Conservation (phyloP, 92 coral and sea anemone species). For the Diadumene lineata region DNA sequence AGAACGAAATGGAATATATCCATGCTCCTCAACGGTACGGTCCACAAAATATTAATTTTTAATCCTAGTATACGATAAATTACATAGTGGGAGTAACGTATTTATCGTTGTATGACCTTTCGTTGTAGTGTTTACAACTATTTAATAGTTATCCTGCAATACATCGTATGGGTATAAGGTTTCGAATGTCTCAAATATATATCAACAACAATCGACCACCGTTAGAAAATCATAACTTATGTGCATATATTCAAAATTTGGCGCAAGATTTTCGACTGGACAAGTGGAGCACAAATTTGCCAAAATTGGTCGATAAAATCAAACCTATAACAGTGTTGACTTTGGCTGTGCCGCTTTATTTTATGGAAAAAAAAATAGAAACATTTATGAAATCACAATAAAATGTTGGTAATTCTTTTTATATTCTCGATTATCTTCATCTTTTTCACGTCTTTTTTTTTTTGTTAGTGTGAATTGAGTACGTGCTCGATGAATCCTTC, state of each 20-base stretch:
- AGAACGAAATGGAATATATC: constrained; percentile 55
- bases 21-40: constrained; percentile 86
- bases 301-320: neutral
- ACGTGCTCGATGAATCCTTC: neutral
- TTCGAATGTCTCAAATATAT: no score
- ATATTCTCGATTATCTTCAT: no score
- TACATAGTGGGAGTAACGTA: neutral
- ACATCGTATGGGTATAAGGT: no score
- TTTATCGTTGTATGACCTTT: neutral
- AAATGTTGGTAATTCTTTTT: no score
- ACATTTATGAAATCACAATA: no score
- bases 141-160: neutral
- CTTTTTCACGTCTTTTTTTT: no score
- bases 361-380: neutral
- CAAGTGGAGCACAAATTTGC: neutral
- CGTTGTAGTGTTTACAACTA: neutral
- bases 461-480: no score
- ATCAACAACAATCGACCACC: no score
- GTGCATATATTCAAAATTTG: neutral
- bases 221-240: neutral
- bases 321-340: neutral
- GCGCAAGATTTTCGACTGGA: neutral
- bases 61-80: neutral
- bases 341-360: neutral
- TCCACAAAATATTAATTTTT: constrained; percentile 23